Base-by-base conservation (phyloP, 2,113 vertebrate species). In the Hirundichthys speculiger region DNA sequence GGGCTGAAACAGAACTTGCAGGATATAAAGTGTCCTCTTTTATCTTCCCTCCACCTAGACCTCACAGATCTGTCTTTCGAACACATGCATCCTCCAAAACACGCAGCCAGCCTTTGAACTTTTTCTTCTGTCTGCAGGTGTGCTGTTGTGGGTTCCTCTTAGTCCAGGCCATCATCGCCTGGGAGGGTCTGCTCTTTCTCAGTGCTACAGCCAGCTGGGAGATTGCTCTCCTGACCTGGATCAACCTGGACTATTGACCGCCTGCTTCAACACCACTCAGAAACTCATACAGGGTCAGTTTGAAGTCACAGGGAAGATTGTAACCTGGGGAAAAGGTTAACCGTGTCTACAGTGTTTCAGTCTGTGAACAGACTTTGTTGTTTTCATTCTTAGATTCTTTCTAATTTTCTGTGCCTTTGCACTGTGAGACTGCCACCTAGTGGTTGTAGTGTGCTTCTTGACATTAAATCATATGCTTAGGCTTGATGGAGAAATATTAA, bases 121-220 rank as follows among this genome's bases (percentile, higher is more conserved):
- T 67, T 21, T 69, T 49, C n/a, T 42, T 21, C 9, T 46, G 21
- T 34, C 1, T 54, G 9, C 77, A 98, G 96, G 95, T 30, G 76
- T 86, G 51, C 71, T 97, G 64, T 80, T 98, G 52, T 95, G 95
- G 20, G 91, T 97, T 45, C 93, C 94, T 19, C 62, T 97, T 24
- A 92, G 58, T 51, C 91, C 93, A 0, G 94, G 91, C 21, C 84
- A 3, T 58, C 89, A 95, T 71, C 93, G 96, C 0, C 72, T 98
- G 0, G 96, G 96, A 22, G 96, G 95, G 27, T 95, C 94, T 0
- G 95, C 96, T 4, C 72, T 98, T 77, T 95, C 96, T 71, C 96
- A 98, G 85, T 96, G 95, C 82, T 97, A 92, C 75, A 84, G 89
- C 2, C 96, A 98, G 84, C 77, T 98, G 15, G 96, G 96, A 20